Conservation (phyloP, 2,797 vertebrate species). For the Melanotaenia boesemani region DNA sequence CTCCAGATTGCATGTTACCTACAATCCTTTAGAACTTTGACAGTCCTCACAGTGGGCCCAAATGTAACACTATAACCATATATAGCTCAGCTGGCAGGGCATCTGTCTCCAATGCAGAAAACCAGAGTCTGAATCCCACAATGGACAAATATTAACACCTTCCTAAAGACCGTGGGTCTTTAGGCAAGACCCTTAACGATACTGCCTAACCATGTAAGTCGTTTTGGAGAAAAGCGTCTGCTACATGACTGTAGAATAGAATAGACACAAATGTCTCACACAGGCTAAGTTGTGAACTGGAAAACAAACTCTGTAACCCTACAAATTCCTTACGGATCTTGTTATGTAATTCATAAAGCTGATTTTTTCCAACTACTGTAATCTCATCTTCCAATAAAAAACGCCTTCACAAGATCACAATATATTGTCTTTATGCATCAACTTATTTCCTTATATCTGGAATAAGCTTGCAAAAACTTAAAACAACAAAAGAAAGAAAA, state of each 20-base stretch:
- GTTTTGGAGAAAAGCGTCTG: no score
- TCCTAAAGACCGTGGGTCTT: no score
- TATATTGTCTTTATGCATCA: constrained; percentile 15
- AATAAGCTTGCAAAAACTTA: constrained; percentile 10
- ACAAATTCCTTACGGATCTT: constrained; percentile 12
- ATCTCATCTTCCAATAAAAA: constrained; percentile 34
- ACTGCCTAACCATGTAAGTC: no score
- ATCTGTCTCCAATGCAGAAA: no score
- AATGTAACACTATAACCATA: constrained; percentile 37
- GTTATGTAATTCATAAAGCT: constrained; percentile 21
- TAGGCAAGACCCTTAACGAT: no score
- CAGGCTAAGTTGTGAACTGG: constrained; percentile 4
- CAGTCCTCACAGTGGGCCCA: constrained; percentile 21
- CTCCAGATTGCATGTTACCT: constrained; percentile 33
- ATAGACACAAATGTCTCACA: constrained; percentile 5
- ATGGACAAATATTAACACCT: no score
- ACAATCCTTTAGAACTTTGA: constrained; percentile 42
- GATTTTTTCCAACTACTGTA: constrained; percentile 23
- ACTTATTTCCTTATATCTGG: constrained; percentile 33
- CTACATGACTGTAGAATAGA: background rate
- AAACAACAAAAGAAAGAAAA: constrained; percentile 28
- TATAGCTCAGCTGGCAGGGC: no score
- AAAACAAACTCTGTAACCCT: constrained; percentile 25
- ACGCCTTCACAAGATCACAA: constrained; percentile 39
- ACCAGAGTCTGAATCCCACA: no score